A percentile compares a stretch with the other conserved stretches of the same genome.
Conservation (phyloP, 2,113 vertebrate genomes). For the Esox niger region DNA sequence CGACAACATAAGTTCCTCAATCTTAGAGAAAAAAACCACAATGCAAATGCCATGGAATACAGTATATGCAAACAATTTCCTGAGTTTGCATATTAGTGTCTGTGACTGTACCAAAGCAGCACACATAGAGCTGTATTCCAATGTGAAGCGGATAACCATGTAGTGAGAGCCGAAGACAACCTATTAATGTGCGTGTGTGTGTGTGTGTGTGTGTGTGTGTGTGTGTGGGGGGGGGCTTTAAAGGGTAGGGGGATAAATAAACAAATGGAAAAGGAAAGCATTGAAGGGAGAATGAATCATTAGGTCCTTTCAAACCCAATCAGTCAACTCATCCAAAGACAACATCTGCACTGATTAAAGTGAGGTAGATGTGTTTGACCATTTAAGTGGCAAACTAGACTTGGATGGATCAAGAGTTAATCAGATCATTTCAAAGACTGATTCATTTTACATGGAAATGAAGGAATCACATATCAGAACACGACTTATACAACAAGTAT, state of each 20-base stretch:
- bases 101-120: neutral
- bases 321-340: neutral
- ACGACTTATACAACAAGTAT: no score
- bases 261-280: neutral
- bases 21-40: constrained; percentile 13
- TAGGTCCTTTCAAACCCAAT: constrained; percentile 1
- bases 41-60: constrained; percentile 33
- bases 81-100: constrained; percentile 37
- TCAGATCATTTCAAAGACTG: no score
- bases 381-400: no score
- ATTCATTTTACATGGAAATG: no score
- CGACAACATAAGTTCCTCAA: neutral
- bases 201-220: no score
- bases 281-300: neutral
- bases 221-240: neutral
- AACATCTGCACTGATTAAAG: neutral
- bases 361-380: no score
- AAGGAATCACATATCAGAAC: no score
- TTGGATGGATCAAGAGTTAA: no score
- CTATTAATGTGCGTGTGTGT: no score
- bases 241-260: neutral
- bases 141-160: no score
- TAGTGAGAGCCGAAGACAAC: no score
- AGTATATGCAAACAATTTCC: constrained; percentile 34
- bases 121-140: neutral